Conservation (phyloP, 2,113 vertebrate species). For the Anarrhichthys ocellatus region DNA sequence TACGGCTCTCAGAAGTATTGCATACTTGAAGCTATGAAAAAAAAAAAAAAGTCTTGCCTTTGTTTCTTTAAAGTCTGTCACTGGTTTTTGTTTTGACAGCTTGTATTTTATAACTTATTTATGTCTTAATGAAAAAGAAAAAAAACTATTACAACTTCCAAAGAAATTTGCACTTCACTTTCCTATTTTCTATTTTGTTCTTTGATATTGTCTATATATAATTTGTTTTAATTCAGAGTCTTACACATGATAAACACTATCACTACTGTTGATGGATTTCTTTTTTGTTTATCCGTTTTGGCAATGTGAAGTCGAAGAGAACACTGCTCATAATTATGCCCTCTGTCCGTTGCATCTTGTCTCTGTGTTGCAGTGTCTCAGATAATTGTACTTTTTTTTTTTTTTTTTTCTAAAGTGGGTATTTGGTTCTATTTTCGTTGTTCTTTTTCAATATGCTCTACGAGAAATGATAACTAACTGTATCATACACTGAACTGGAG, state of each 20-base stretch:
- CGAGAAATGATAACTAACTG: slow-evolving; percentile 90
- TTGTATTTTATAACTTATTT: slow-evolving; percentile 85
- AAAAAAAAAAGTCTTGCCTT: slow-evolving; percentile 85
- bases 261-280: slow-evolving; percentile 60
- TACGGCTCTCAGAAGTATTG: slow-evolving; percentile 74
- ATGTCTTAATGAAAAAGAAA: slow-evolving; percentile 82
- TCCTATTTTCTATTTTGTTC: slow-evolving; percentile 62
- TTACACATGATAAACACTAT: slow-evolving; percentile 62
- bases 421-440: slow-evolving; percentile 61
- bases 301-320: slow-evolving; percentile 84
- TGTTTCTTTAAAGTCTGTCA: slow-evolving; percentile 82
- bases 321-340: slow-evolving; percentile 81
- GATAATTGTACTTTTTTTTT: slow-evolving; percentile 82
- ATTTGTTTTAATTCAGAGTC: slow-evolving; percentile 83
- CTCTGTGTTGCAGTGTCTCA: slow-evolving; percentile 90
- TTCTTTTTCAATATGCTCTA: slow-evolving; percentile 84
- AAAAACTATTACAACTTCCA: slow-evolving; percentile 92
- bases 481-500: slow-evolving; percentile 92
- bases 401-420: slow-evolving; percentile 85
- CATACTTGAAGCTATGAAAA: slow-evolving; percentile 93
- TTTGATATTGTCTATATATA: slow-evolving; percentile 74
- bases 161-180: slow-evolving; percentile 99
- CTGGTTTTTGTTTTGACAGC: slow-evolving; percentile 78
- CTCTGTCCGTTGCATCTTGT: slow-evolving; percentile 82
- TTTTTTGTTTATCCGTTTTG: slow-evolving; percentile 50